Evolutionary conservation across 2,113 vertebrate genomes (phyloP).

Genomic region (Todiramphus chloris): DNA sequence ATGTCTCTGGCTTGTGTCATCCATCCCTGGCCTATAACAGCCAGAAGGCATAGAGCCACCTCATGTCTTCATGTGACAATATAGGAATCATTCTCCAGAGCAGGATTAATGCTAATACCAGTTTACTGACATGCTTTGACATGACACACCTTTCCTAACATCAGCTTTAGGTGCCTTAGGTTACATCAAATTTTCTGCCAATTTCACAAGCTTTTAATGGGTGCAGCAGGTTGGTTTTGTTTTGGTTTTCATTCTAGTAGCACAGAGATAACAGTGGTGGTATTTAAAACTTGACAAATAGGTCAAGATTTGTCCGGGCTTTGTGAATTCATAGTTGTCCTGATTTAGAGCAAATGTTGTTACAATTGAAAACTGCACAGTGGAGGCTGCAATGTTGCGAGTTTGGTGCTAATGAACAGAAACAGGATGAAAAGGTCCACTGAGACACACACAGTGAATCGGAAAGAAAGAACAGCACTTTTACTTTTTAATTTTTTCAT

Average conservation of each 20-base stretch:
- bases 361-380: background rate
- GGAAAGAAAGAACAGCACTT: background rate
- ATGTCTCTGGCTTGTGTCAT: accelerated
- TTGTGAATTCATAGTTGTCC: background rate
- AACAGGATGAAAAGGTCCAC: background rate
- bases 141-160: background rate
- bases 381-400: background rate
- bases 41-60: background rate
- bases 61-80: background rate
- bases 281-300: background rate
- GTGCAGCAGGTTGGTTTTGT: background rate
- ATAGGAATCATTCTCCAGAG: background rate
- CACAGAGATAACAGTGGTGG: background rate
- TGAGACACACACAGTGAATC: background rate
- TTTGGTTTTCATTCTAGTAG: background rate
- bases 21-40: background rate
- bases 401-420: background rate
- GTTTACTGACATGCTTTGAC: background rate
- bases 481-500: background rate
- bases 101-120: background rate
- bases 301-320: background rate
- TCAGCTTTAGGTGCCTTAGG: background rate
- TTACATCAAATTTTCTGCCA: background rate
- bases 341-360: background rate
- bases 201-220: background rate